phyloP scores from a whole-genome alignment of 2,797 vertebrate species.

The Sciaenops ocellatus region DNA sequence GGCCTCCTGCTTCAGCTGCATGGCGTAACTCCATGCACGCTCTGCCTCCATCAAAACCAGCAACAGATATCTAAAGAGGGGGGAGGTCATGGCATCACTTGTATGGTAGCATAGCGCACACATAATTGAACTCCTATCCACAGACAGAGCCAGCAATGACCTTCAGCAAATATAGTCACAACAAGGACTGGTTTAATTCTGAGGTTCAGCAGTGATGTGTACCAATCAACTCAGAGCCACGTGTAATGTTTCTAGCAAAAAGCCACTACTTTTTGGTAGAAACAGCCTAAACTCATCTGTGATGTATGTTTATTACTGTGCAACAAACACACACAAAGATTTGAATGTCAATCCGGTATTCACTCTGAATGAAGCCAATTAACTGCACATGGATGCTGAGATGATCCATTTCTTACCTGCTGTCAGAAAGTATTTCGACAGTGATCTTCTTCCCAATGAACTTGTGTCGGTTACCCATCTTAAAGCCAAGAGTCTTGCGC shows the following conservation, averaged over 20 bases:
- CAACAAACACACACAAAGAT: slow-evolving; percentile 1
- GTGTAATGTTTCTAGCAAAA: not conserved
- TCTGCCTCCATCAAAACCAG: slow-evolving; percentile 98
- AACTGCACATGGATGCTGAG: not conserved
- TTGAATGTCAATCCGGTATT: not conserved
- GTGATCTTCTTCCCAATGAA: slow-evolving; percentile 98
- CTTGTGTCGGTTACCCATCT: slow-evolving; percentile 98
- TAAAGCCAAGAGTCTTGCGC: slow-evolving; percentile 96
- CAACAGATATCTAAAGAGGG: slow-evolving; percentile 89
- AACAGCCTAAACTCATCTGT: not conserved
- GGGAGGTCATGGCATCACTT: not conserved
- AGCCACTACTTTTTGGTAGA: not conserved
- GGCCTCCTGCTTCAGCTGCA: slow-evolving; percentile 99
- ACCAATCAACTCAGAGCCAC: not conserved
- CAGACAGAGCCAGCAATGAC: not conserved
- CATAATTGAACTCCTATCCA: not conserved
- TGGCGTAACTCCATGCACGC: slow-evolving; percentile 98
- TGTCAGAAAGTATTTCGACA: slow-evolving; percentile 95
- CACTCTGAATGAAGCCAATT: not conserved
- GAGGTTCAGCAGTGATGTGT: not conserved
- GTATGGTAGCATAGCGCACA: not conserved
- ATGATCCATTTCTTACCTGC: slow-evolving; percentile 83
- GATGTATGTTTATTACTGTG: not conserved
- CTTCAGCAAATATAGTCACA: not conserved
- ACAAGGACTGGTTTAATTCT: not conserved